phyloP scores from a whole-genome alignment of 2,888 invertebrate genomes.

The Aspidiotus rigidus region DNA sequence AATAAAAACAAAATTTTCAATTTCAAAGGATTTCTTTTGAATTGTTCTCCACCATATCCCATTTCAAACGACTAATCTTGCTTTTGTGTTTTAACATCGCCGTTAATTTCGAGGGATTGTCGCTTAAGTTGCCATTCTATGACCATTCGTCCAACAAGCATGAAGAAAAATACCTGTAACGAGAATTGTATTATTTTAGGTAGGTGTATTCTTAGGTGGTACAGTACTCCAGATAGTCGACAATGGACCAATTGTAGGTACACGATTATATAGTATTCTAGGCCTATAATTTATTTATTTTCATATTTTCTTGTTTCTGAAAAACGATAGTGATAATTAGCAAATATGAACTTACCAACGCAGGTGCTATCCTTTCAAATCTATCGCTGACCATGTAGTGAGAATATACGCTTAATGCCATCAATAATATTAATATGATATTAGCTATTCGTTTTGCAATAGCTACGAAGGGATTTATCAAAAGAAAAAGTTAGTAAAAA shows the following conservation, averaged over 20 bases:
- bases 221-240: too few relatives aligned
- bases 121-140: constrained; percentile 61
- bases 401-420: constrained; percentile 83
- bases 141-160: constrained; percentile 79
- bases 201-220: not conserved
- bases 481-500: constrained; percentile 17
- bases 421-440: constrained; percentile 67
- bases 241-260: too few relatives aligned
- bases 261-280: too few relatives aligned
- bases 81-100: constrained; percentile 47
- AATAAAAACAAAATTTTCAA: too few relatives aligned
- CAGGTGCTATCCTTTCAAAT: constrained; percentile 81
- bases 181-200: constrained; percentile 19
- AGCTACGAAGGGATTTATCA: constrained; percentile 52
- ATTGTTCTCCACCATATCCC: too few relatives aligned
- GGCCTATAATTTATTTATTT: too few relatives aligned
- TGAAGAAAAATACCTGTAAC: constrained; percentile 67
- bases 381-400: constrained; percentile 88
- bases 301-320: too few relatives aligned
- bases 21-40: too few relatives aligned
- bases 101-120: constrained; percentile 45
- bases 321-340: too few relatives aligned
- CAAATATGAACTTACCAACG: constrained; percentile 52
- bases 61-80: constrained; percentile 44
- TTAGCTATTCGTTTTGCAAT: constrained; percentile 86